Evolutionary conservation across 2,797 vertebrate species (phyloP).

Genomic region (Gambelia wislizenii): DNA sequence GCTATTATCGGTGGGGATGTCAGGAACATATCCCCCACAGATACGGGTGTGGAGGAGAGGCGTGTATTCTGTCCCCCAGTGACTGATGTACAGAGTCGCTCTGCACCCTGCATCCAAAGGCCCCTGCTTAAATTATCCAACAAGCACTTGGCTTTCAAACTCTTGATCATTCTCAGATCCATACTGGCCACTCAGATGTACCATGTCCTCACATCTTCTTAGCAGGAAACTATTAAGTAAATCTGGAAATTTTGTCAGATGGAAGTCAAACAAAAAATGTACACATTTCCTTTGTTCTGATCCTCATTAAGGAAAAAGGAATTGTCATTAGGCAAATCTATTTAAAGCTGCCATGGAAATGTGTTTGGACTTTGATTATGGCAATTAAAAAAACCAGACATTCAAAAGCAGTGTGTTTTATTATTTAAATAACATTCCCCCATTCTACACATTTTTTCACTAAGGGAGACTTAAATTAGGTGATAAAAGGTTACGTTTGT

Average conservation of each 20-base stretch:
- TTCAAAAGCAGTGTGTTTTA: constrained; percentile 64
- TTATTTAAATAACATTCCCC: constrained; percentile 72
- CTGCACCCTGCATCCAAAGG: too few species aligned
- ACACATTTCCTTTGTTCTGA: constrained; percentile 38
- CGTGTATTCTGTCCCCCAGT: too few species aligned
- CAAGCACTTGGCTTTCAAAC: background rate
- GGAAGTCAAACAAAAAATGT: constrained; percentile 29
- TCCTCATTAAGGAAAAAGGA: constrained; percentile 55
- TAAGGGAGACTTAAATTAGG: constrained; percentile 69
- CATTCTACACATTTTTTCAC: constrained; percentile 59
- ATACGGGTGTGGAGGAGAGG: too few species aligned
- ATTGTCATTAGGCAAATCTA: constrained; percentile 62
- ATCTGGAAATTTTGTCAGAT: constrained; percentile 34
- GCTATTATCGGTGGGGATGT: too few species aligned
- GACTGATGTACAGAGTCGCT: too few species aligned
- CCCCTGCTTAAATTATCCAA: too few species aligned
- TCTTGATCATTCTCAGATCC: constrained; percentile 49
- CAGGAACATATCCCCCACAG: too few species aligned
- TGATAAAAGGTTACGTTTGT: constrained; percentile 80
- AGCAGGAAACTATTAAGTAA: constrained; percentile 40
- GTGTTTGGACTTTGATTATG: constrained; percentile 74
- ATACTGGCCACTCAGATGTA: constrained; percentile 13
- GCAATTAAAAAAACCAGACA: constrained; percentile 71
- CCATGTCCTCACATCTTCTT: constrained; percentile 1
- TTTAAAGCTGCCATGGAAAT: constrained; percentile 61